These are phyloP conservation scores for Aplochiton taeniatus DNA, from an alignment of 2,797 vertebrate genomes.

Conservation along the genomic window DNA sequence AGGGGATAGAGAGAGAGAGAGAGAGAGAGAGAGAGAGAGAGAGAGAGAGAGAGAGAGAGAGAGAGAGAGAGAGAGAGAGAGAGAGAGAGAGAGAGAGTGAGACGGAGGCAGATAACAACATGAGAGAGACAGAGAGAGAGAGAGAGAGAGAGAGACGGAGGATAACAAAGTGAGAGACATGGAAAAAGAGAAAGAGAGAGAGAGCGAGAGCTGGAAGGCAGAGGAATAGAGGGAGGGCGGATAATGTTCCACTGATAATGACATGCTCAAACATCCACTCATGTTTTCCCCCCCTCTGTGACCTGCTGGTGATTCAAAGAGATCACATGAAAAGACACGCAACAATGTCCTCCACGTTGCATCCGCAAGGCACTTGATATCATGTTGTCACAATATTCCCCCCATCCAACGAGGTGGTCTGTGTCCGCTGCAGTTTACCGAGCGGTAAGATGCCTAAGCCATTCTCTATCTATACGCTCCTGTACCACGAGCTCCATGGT, in stretches of 20 bases:
- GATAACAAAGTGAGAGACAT: not conserved
- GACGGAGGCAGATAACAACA: no score
- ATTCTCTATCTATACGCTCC: constrained; percentile 13
- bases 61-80: constrained; percentile 1
- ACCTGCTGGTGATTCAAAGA: constrained; percentile 17
- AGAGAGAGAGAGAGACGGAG: constrained; percentile 10
- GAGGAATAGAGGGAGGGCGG: not conserved
- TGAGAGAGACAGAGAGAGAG: constrained; percentile 6
- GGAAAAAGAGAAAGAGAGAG: no score
- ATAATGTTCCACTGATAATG: constrained; percentile 38
- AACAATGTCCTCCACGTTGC: constrained; percentile 12
- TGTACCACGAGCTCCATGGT: not conserved
- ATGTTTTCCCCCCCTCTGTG: constrained; percentile 26
- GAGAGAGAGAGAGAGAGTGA: constrained; percentile 7
- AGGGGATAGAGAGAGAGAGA: constrained; percentile 11
- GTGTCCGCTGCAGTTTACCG: constrained; percentile 10
- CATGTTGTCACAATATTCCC: constrained; percentile 28
- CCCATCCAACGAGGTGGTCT: constrained; percentile 7
- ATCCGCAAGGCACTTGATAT: constrained; percentile 15
- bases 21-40: not conserved
- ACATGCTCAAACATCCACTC: constrained; percentile 21
- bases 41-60: no score
- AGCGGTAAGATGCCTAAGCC: constrained; percentile 3
- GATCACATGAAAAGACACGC: constrained; percentile 14
- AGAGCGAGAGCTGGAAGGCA: not conserved